Evolutionary conservation across 2,797 vertebrate species (phyloP).

Genomic region (Limosa lapponica): DNA sequence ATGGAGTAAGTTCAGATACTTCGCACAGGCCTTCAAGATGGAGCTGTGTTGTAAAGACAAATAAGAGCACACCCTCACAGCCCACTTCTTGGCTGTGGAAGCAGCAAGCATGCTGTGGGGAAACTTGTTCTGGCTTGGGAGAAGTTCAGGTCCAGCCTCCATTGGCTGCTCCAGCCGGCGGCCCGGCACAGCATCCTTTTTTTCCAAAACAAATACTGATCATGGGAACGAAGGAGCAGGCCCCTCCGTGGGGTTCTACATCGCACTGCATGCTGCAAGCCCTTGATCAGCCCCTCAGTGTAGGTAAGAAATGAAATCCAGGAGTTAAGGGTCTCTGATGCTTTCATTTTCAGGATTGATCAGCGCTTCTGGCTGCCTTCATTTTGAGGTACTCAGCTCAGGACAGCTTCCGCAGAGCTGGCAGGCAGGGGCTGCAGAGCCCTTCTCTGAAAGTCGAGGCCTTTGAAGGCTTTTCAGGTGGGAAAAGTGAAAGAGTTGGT

Average conservation of each 20-base stretch:
- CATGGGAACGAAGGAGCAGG: not conserved
- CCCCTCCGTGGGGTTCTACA: not conserved
- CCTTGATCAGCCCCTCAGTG: not conserved
- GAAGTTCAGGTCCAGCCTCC: not conserved
- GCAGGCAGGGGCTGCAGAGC: not conserved
- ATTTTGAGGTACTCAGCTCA: not conserved
- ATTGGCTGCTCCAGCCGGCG: not conserved
- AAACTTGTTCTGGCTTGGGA: not conserved
- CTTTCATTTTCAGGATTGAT: not conserved
- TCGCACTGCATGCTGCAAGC: accelerated
- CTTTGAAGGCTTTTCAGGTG: not conserved
- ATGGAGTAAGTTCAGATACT: not conserved
- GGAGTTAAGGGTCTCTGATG: not conserved
- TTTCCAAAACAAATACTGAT: not conserved
- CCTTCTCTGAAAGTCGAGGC: not conserved
- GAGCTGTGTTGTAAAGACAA: not conserved
- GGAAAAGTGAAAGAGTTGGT: not conserved
- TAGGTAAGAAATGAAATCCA: not conserved
- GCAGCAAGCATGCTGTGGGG: not conserved
- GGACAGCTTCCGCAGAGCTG: not conserved
- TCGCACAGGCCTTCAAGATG: not conserved
- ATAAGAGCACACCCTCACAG: not conserved
- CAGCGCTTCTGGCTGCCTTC: not conserved
- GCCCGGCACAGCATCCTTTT: not conserved
- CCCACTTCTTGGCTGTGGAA: not conserved